A percentile compares a stretch with the other conserved stretches of the same genome.
phyloP scores from a whole-genome alignment of 2,113 vertebrate genomes.

The Entosphenus tridentatus region DNA sequence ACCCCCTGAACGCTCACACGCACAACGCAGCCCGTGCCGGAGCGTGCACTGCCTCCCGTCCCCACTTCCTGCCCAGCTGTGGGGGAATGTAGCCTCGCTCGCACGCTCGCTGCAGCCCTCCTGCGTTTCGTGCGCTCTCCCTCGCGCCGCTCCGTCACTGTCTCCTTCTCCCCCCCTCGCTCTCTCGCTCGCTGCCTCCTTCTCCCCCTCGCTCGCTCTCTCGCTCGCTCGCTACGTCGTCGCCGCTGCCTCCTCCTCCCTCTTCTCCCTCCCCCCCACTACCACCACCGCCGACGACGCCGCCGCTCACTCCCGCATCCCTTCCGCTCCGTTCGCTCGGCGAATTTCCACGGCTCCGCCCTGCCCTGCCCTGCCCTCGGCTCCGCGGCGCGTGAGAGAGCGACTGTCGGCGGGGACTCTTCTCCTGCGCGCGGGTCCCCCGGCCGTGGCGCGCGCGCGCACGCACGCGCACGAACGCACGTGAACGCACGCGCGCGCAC shows the following conservation, averaged over 20 bases:
- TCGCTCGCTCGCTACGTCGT: neutral
- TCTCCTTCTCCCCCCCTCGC: neutral
- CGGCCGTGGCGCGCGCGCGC: neutral
- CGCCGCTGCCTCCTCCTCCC: neutral
- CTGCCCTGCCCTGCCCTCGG: neutral
- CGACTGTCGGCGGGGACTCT: neutral
- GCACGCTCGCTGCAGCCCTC: neutral
- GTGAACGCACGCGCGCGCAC: neutral
- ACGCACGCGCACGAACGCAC: neutral
- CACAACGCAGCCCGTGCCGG: no score
- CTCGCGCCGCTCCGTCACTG: neutral
- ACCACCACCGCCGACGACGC: slow-evolving; percentile 9
- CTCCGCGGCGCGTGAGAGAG: no score
- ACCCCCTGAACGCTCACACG: no score
- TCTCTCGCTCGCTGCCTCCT: neutral
- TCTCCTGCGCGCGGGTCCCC: neutral
- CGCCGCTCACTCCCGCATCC: slow-evolving; percentile 14
- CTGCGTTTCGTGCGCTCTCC: neutral
- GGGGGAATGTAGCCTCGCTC: neutral
- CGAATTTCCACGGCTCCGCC: neutral
- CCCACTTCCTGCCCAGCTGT: neutral
- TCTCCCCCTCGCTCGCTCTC: neutral
- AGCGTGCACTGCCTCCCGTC: neutral
- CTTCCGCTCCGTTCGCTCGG: slow-evolving; percentile 6
- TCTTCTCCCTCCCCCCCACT: slow-evolving; percentile 16